Conservation (phyloP, 2,113 vertebrate genomes). For the Pseudopipra pipra region DNA sequence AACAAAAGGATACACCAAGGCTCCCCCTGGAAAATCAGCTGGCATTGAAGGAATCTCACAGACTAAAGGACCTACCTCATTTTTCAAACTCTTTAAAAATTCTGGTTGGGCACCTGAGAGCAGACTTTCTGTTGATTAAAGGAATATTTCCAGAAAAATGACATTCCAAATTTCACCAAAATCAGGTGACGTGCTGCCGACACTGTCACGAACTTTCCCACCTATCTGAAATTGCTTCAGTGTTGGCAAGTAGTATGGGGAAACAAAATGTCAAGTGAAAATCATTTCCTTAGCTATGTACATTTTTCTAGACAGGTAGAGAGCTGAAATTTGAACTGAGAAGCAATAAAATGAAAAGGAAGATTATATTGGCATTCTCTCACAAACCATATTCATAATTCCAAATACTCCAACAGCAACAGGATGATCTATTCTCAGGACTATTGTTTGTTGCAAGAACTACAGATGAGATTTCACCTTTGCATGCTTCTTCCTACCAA, state of each 20-base stretch:
- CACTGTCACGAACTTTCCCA: background rate
- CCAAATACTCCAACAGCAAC: background rate
- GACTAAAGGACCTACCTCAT: background rate
- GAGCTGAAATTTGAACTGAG: background rate
- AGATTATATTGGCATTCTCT: background rate
- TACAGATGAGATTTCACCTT: background rate
- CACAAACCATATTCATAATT: background rate
- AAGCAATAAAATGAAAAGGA: constrained; percentile 8
- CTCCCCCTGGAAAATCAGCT: constrained; percentile 37
- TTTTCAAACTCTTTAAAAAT: background rate
- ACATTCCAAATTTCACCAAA: background rate
- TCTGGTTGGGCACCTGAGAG: background rate
- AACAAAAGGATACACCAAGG: background rate
- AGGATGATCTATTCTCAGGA: background rate
- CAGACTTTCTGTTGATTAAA: background rate
- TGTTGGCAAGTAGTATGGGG: background rate
- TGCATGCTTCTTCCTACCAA: background rate
- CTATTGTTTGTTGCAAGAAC: background rate
- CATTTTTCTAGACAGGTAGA: constrained; percentile 6
- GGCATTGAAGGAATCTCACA: background rate
- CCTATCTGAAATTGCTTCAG: background rate
- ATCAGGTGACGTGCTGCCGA: background rate
- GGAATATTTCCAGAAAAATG: background rate
- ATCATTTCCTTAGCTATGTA: background rate
- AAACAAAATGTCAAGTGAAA: constrained; percentile 8